Conservation (phyloP, 2,113 vertebrate species). For the Malurus melanocephalus region DNA sequence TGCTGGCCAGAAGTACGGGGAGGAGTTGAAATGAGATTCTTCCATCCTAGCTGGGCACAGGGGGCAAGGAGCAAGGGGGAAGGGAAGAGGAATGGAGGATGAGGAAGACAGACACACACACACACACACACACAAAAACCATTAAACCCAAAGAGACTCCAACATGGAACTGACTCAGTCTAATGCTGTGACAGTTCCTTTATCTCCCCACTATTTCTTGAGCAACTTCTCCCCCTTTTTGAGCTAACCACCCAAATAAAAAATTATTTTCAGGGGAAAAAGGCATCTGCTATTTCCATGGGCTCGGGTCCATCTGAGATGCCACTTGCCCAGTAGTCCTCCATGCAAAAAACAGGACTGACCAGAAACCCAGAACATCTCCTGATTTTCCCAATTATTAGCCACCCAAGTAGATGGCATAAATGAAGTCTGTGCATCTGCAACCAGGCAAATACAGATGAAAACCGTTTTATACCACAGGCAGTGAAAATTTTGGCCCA, state of each 20-base stretch:
- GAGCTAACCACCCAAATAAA: background rate
- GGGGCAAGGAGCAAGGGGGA: constrained; percentile 52
- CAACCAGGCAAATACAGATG: background rate
- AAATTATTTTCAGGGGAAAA: background rate
- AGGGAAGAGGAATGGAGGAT: constrained; percentile 23
- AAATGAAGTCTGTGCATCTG: background rate
- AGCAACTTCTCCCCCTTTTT: background rate
- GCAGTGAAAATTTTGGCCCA: background rate
- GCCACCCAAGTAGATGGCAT: background rate
- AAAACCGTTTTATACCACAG: background rate
- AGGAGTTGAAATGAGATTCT: constrained; percentile 98
- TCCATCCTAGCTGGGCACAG: constrained; percentile 92
- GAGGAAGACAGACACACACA: constrained; percentile 13
- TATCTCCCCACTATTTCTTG: background rate
- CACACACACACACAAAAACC: constrained; percentile 14
- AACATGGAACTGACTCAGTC: constrained; percentile 39
- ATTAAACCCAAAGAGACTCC: constrained; percentile 9
- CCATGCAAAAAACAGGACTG: background rate
- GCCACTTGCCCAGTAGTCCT: background rate
- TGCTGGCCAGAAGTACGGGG: constrained; percentile 96
- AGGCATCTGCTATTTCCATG: background rate
- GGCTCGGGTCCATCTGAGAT: background rate
- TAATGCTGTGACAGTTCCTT: constrained; percentile 35
- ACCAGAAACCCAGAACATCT: background rate
- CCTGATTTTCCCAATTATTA: background rate